Evolutionary conservation across 2,113 vertebrate species (phyloP).

Genomic region (Eulacestoma nigropectus): DNA sequence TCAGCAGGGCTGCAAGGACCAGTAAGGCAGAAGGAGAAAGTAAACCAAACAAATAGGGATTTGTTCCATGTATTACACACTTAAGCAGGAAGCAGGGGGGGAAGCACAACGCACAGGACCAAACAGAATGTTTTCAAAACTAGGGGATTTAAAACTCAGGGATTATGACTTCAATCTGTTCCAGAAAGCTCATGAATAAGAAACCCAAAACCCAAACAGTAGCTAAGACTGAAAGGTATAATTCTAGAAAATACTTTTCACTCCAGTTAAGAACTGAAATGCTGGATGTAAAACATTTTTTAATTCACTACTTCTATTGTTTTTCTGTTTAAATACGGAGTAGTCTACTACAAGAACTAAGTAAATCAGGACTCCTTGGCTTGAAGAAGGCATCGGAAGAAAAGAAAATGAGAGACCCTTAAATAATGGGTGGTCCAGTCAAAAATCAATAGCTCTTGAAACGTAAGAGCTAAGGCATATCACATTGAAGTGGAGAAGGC

Average conservation of each 20-base stretch:
- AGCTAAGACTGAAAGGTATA: neutral
- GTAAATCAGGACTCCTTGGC: neutral
- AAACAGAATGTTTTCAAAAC: neutral
- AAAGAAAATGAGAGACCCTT: neutral
- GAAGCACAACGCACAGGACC: neutral
- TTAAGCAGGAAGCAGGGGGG: neutral
- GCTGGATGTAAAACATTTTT: neutral
- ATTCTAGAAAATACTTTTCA: neutral
- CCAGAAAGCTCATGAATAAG: neutral
- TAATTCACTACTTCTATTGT: neutral
- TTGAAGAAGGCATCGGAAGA: neutral
- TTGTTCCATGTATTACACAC: neutral
- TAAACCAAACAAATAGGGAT: neutral
- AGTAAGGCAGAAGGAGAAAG: neutral
- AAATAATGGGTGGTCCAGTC: neutral
- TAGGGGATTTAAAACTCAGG: neutral
- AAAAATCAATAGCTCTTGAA: neutral
- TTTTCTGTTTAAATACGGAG: neutral
- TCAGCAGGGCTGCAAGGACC: neutral
- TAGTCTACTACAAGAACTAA: neutral
- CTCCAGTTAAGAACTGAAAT: neutral
- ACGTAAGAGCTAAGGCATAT: neutral
- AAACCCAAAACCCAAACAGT: neutral
- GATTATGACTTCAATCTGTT: slow-evolving; percentile 6
- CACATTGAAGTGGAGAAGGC: neutral